phyloP scores from a whole-genome alignment of 1,140 invertebrate species.

The Aleiodes sp. region DNA sequence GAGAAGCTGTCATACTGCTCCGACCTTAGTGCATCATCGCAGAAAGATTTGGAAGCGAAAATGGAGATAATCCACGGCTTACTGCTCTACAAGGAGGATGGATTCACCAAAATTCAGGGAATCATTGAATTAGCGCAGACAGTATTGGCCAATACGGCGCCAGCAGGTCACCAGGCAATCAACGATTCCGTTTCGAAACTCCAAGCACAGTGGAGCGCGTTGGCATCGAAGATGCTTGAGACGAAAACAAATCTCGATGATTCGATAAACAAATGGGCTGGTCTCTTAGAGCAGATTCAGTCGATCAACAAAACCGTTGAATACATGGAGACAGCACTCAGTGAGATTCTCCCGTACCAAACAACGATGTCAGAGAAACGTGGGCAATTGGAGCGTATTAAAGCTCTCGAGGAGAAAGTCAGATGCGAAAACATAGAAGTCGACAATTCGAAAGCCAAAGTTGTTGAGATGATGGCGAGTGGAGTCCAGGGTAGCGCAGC shows the following conservation, averaged over 20 bases:
- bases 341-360: constrained; percentile 80
- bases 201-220: constrained; percentile 89
- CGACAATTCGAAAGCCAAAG: constrained; percentile 85
- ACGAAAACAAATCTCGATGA: constrained; percentile 89
- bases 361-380: constrained; percentile 86
- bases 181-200: constrained; percentile 83
- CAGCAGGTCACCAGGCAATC: constrained; percentile 85
- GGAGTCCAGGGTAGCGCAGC: constrained; percentile 85
- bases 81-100: constrained; percentile 89
- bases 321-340: constrained; percentile 76
- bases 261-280: constrained; percentile 88
- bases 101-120: constrained; percentile 84
- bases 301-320: constrained; percentile 84
- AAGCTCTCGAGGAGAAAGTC: constrained; percentile 87
- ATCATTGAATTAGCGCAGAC: constrained; percentile 89
- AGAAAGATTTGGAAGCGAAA: constrained; percentile 87
- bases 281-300: constrained; percentile 87
- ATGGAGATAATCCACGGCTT: constrained; percentile 86
- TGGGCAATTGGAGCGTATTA: constrained; percentile 84
- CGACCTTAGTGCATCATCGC: constrained; percentile 80
- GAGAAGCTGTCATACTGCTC: constrained; percentile 86
- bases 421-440: constrained; percentile 92
- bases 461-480: constrained; percentile 86
- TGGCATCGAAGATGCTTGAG: constrained; percentile 89
- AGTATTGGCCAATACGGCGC: constrained; percentile 92